Evolutionary conservation across 2,113 vertebrate genomes (phyloP).

Genomic region (Pardalotus punctatus): DNA sequence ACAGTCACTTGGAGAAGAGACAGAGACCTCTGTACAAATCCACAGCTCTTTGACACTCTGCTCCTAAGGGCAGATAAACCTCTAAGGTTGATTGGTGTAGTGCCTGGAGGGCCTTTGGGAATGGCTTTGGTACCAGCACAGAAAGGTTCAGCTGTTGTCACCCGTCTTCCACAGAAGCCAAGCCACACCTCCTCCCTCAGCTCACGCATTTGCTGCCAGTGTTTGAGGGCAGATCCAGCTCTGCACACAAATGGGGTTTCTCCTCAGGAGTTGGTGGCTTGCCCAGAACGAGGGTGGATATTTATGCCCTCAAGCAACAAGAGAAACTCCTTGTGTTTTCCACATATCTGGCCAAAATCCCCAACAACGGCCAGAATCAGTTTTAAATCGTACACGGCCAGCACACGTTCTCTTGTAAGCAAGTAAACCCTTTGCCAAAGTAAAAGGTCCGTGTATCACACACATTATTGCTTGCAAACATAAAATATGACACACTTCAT

Average conservation of each 20-base stretch:
- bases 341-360: not conserved
- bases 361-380: not conserved
- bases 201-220: not conserved
- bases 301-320: not conserved
- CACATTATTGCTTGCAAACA: not conserved
- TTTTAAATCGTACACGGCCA: rapidly evolving
- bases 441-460: not conserved
- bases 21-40: not conserved
- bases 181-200: not conserved
- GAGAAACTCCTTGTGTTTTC: not conserved
- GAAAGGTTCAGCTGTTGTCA: not conserved
- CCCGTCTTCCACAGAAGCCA: not conserved
- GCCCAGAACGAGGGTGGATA: not conserved
- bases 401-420: not conserved
- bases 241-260: not conserved
- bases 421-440: not conserved
- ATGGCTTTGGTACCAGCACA: not conserved
- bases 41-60: not conserved
- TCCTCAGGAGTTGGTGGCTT: conserved; percentile 17
- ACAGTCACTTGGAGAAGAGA: not conserved
- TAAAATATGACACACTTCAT: not conserved
- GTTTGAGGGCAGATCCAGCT: not conserved
- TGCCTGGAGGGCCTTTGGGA: not conserved
- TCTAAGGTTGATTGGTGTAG: not conserved
- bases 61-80: not conserved